Conservation (phyloP, 37 sponge, comb jelly and placozoan genomes). For the Lycopodina hypogea region DNA sequence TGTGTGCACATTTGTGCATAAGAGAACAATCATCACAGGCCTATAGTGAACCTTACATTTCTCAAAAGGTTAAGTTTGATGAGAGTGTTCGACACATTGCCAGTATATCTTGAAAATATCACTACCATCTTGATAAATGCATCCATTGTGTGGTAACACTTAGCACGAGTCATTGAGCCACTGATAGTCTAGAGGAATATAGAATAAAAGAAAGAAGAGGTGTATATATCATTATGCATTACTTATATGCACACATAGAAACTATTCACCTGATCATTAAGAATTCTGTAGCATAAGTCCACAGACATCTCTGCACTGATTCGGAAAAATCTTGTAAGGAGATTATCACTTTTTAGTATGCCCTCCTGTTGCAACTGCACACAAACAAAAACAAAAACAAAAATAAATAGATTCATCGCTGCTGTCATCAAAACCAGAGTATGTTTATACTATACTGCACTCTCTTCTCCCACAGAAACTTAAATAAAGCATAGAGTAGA, state of each 20-base stretch:
- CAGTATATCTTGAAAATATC: constrained; percentile 86
- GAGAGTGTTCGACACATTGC: constrained; percentile 79
- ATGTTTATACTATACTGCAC: neutral
- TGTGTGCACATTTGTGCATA: neutral
- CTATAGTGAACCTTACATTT: constrained; percentile 58
- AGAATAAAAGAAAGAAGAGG: constrained; percentile 1
- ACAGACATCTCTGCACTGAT: constrained; percentile 98
- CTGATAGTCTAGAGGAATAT: constrained; percentile 39
- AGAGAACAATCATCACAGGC: neutral
- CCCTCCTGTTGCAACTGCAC: constrained; percentile 90
- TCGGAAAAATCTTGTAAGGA: constrained; percentile 89
- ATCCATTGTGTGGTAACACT: constrained; percentile 99
- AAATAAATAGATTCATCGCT: neutral
- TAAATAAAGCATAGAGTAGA: no score
- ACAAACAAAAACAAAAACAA: neutral
- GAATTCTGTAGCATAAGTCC: constrained; percentile 90
- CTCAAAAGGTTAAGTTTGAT: constrained; percentile 91
- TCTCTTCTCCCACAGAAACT: no score
- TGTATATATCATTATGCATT: neutral
- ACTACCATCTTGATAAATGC: constrained; percentile 95
- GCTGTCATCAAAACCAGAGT: no score
- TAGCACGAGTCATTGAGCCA: constrained; percentile 78
- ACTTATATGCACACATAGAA: neutral
- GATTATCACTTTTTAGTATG: constrained; percentile 92
- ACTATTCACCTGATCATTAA: constrained; percentile 61